These are phyloP conservation scores for Ammodytes dubius DNA, from an alignment of 2,113 vertebrate genomes.

Conservation along the genomic window DNA sequence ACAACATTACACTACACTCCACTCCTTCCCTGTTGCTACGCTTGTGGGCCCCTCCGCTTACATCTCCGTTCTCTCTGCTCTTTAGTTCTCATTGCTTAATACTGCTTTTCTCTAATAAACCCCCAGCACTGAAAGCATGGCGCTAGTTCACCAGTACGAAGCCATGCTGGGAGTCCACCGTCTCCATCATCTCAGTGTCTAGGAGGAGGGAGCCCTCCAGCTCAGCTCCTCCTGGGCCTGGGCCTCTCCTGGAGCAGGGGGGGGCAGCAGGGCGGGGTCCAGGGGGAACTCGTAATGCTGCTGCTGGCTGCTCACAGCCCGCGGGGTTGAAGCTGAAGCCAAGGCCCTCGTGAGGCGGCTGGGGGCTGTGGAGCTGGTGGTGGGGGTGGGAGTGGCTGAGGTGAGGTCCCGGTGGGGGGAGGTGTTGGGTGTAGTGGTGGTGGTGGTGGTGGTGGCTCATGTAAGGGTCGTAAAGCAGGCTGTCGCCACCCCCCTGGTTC, in stretches of 20 bases:
- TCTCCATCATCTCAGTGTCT: slow-evolving; percentile 98
- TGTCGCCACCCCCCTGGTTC: slow-evolving; percentile 71
- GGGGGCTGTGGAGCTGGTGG: slow-evolving; percentile 65
- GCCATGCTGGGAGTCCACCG: slow-evolving; percentile 96
- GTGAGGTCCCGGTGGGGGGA: slow-evolving; percentile 68
- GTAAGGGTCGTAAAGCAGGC: slow-evolving; percentile 81
- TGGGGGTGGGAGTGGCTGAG: slow-evolving; percentile 54
- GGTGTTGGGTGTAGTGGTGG: slow-evolving; percentile 75
- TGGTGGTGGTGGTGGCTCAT: slow-evolving; percentile 83
- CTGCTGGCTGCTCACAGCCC: slow-evolving; percentile 84
- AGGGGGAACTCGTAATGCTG: slow-evolving; percentile 85
- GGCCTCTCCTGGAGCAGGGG: slow-evolving; percentile 57
- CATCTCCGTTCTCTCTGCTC: slow-evolving; percentile 63
- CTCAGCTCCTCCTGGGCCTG: slow-evolving; percentile 68
- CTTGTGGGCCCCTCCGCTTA: slow-evolving; percentile 58
- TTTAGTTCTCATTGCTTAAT: slow-evolving; percentile 71
- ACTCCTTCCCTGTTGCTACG: slow-evolving; percentile 72
- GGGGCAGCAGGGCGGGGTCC: slow-evolving; percentile 78
- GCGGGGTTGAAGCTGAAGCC: slow-evolving; percentile 84
- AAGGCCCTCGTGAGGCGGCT: slow-evolving; percentile 70
- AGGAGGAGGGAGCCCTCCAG: slow-evolving; percentile 89
- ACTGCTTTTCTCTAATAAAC: slow-evolving; percentile 58
- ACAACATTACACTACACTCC: slow-evolving; percentile 24
- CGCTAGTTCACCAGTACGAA: slow-evolving; percentile 95
- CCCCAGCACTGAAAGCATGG: not conserved